phyloP scores from a whole-genome alignment of 2,113 vertebrate genomes.

The Cichladusa arquata region DNA sequence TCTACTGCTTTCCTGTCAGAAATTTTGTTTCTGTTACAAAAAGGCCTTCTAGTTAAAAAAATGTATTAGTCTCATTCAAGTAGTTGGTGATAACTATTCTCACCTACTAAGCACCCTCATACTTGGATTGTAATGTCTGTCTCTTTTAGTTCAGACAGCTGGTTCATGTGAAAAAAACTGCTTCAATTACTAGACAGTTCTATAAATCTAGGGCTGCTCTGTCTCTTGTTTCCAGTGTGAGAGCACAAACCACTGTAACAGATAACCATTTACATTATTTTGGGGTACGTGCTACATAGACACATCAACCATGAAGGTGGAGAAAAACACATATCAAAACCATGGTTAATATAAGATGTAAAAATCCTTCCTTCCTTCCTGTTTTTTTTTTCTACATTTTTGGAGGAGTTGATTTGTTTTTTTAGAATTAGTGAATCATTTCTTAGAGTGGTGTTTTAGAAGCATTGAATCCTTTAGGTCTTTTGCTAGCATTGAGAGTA shows the following conservation, averaged over 20 bases:
- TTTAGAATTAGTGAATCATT: neutral
- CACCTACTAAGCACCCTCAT: neutral
- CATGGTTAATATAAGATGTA: neutral
- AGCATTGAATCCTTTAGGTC: neutral
- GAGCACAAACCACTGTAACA: neutral
- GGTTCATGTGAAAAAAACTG: neutral
- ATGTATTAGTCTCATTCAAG: neutral
- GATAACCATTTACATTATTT: neutral
- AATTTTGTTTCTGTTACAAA: neutral
- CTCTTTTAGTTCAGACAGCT: neutral
- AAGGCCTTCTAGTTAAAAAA: neutral
- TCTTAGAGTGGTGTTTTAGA: neutral
- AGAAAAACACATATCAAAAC: neutral
- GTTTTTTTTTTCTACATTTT: neutral
- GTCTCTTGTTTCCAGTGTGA: neutral
- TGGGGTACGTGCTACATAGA: accelerated
- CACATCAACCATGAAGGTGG: neutral
- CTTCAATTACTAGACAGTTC: neutral
- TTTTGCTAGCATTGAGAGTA: neutral
- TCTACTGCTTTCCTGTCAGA: neutral
- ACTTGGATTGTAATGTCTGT: neutral
- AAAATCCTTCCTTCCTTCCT: accelerated
- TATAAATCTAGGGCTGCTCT: neutral
- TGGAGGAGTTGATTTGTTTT: accelerated
- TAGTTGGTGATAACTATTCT: neutral